Evolutionary conservation across 23 tunicate genomes (phyloP).

Genomic region (Styela plicata): DNA sequence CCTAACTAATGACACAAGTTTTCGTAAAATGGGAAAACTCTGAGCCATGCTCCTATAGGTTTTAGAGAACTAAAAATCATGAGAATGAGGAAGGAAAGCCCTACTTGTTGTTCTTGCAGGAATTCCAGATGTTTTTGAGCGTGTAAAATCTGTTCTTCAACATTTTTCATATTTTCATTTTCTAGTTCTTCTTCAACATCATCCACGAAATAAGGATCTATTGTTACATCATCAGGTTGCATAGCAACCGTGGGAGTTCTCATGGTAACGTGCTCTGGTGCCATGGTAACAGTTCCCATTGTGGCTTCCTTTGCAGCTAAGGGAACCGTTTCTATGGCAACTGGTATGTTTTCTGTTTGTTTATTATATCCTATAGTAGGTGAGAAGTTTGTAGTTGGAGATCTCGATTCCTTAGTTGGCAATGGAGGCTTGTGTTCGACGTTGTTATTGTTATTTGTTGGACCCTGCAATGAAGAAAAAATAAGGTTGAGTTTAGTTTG

Average conservation of each 20-base stretch:
- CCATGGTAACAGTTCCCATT: not conserved
- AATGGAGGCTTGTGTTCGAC: not conserved
- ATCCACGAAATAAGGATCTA: conserved; percentile 9
- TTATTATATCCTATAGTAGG: not conserved
- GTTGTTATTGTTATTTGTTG: not conserved
- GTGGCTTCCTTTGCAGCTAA: not conserved
- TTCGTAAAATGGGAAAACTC: too few relatives aligned
- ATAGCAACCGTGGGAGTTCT: not conserved
- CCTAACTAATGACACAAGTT: too few relatives aligned
- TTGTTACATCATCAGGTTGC: not conserved
- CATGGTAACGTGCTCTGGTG: not conserved
- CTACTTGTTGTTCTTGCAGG: conserved; percentile 24
- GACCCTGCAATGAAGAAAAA: too few relatives aligned
- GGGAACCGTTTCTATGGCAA: not conserved
- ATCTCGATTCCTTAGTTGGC: not conserved
- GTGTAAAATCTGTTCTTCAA: conserved; percentile 24
- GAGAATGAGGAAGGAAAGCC: too few relatives aligned
- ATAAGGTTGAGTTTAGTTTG: too few relatives aligned
- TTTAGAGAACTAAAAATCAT: too few relatives aligned
- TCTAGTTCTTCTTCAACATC: conserved; percentile 12
- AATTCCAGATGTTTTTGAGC: conserved; percentile 17
- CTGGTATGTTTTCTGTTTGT: not conserved
- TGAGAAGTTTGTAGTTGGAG: not conserved
- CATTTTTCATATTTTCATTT: not conserved
- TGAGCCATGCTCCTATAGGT: too few relatives aligned